A percentile compares a stretch with the other conserved stretches of the same genome.
Evolutionary conservation across 2,797 vertebrate species (phyloP).

Genomic region (Sparidentex hasta): DNA sequence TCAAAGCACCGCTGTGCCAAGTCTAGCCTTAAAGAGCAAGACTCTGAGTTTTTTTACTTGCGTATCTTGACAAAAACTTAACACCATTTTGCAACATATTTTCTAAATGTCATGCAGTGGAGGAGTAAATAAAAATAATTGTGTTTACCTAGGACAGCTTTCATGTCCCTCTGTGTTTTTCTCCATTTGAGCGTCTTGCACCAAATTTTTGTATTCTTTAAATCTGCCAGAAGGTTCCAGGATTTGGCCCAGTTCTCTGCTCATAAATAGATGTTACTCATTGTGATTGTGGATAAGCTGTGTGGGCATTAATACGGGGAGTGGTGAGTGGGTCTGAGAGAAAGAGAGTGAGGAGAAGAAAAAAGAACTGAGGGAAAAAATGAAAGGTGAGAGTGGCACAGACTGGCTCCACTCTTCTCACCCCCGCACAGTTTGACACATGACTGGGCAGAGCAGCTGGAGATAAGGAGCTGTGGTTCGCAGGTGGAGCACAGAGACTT

Average conservation of each 20-base stretch:
- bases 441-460: slow-evolving; percentile 76
- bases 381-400: slow-evolving; percentile 50
- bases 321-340: background rate
- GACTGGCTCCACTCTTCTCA: slow-evolving; percentile 68
- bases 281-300: background rate
- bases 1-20: background rate
- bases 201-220: background rate
- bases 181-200: background rate
- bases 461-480: slow-evolving; percentile 78
- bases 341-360: background rate
- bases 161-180: background rate
- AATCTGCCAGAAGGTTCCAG: slow-evolving; percentile 2
- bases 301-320: slow-evolving; percentile 2
- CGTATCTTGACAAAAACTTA: background rate
- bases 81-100: background rate
- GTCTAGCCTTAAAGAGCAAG: background rate
- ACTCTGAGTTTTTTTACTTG: background rate
- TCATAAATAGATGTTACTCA: slow-evolving; percentile 4
- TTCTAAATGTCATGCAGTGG: background rate
- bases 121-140: background rate
- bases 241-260: slow-evolving; percentile 9
- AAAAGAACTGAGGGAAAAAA: slow-evolving; percentile 7
- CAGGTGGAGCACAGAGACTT: slow-evolving; percentile 71
- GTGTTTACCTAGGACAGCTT: background rate
- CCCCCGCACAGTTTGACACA: slow-evolving; percentile 80